phyloP scores from a whole-genome alignment of 2,888 invertebrate species.

The Harpagoxenus sublaevis region DNA sequence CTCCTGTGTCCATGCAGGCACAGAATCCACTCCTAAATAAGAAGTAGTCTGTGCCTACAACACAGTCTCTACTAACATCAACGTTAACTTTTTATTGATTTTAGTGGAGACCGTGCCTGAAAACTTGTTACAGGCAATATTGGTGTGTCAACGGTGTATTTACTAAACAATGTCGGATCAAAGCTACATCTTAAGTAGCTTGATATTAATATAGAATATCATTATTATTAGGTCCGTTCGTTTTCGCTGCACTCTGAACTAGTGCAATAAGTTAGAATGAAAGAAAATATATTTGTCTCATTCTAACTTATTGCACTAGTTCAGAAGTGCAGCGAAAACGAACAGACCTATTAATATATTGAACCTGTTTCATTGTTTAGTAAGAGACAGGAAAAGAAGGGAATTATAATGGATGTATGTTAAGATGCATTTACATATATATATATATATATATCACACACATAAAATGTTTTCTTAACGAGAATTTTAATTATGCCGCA shows the following conservation, averaged over 20 bases:
- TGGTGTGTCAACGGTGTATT: slow-evolving; percentile 59
- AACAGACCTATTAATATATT: no score
- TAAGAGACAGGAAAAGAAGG: not conserved
- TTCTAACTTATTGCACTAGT: no score
- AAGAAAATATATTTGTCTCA: no score
- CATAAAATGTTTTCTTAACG: not conserved
- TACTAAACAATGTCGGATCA: slow-evolving; percentile 38
- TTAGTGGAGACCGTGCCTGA: slow-evolving; percentile 87
- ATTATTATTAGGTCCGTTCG: not conserved
- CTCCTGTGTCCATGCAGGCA: slow-evolving; percentile 87
- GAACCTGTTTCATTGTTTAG: slow-evolving; percentile 43
- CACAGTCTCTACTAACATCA: slow-evolving; percentile 84
- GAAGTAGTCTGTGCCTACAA: slow-evolving; percentile 88
- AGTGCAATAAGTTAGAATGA: no score
- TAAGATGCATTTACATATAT: slow-evolving; percentile 33
- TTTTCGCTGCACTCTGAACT: no score
- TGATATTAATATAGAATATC: slow-evolving; percentile 1
- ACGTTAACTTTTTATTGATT: slow-evolving; percentile 70
- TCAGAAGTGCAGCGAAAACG: no score
- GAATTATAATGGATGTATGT: slow-evolving; percentile 45
- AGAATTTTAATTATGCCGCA: not conserved
- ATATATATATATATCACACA: slow-evolving; percentile 26
- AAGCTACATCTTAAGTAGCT: not conserved
- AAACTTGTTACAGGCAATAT: slow-evolving; percentile 88
- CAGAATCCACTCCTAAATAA: slow-evolving; percentile 87